Evolutionary conservation across 2,888 invertebrate species (phyloP).

Genomic region (Conchocele bisecta): DNA sequence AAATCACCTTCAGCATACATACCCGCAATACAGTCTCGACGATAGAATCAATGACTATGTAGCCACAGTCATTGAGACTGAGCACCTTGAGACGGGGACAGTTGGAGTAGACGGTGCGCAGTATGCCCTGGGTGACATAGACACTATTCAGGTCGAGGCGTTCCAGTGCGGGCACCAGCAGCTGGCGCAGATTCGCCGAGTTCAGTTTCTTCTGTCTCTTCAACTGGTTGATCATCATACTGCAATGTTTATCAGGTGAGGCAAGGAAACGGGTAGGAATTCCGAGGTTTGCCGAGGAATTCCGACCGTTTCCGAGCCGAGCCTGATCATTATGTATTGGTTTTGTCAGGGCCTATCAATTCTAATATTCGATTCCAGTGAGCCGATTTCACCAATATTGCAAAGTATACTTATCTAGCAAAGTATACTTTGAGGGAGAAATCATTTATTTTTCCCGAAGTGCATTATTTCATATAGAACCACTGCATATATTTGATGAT

Average conservation of each 20-base stretch:
- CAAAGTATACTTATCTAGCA: too few relatives aligned
- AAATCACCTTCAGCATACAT: constrained; percentile 6
- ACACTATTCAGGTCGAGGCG: constrained; percentile 74
- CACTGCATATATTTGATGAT: too few relatives aligned
- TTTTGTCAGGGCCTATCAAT: too few relatives aligned
- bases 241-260: constrained; percentile 59
- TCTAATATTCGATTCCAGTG: too few relatives aligned
- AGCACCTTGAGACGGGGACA: constrained; percentile 73
- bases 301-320: too few relatives aligned
- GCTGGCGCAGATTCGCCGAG: constrained; percentile 55
- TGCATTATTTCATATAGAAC: too few relatives aligned
- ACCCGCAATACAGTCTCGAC: constrained; percentile 74
- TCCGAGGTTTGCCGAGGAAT: too few relatives aligned
- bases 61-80: constrained; percentile 76
- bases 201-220: constrained; percentile 74
- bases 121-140: constrained; percentile 70
- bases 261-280: neutral
- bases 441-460: too few relatives aligned
- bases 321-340: neutral
- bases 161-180: constrained; percentile 73
- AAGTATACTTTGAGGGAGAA: too few relatives aligned
- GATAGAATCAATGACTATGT: constrained; percentile 75
- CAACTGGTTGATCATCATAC: constrained; percentile 75
- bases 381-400: too few relatives aligned
- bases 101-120: constrained; percentile 66